These are phyloP conservation scores for Gymnothorax reevesii DNA, from an alignment of 2,797 vertebrate genomes.

Conservation along the genomic window DNA sequence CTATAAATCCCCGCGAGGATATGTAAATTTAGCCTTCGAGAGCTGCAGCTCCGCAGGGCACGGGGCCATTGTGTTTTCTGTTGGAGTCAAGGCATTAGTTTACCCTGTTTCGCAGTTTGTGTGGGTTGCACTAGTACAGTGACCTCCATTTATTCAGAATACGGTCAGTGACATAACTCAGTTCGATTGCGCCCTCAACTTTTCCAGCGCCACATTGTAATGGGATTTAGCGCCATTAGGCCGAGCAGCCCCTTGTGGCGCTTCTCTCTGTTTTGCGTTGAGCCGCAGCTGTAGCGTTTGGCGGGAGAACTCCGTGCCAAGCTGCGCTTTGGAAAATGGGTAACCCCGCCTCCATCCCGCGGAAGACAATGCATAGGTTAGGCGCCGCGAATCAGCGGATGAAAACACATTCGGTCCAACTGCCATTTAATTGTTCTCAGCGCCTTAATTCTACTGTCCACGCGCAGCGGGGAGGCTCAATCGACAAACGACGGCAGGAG, in stretches of 20 bases:
- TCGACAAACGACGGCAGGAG: background rate
- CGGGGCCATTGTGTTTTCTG: background rate
- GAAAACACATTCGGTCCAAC: background rate
- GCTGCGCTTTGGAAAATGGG: slow-evolving; percentile 13
- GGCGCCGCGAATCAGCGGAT: background rate
- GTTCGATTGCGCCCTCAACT: background rate
- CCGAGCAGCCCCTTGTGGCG: background rate
- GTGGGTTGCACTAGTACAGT: background rate
- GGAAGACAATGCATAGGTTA: slow-evolving; percentile 23
- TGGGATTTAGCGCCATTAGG: background rate
- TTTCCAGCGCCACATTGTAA: background rate
- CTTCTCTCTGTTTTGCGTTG: slow-evolving; percentile 6
- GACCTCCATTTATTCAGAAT: background rate
- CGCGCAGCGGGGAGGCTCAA: background rate
- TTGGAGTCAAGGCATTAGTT: background rate
- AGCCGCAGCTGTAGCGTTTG: slow-evolving; percentile 27
- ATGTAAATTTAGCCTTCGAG: slow-evolving; percentile 37
- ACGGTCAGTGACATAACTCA: background rate
- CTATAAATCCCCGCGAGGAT: slow-evolving; percentile 66
- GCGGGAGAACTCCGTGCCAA: slow-evolving; percentile 33
- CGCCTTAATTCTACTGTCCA: background rate
- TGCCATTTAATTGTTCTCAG: background rate
- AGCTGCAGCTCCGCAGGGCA: background rate
- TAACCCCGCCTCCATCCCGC: slow-evolving; percentile 24
- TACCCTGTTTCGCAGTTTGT: background rate